These are phyloP conservation scores for Rhorus exstirpatorius DNA, from an alignment of 2,888 invertebrate species.

Conservation along the genomic window DNA sequence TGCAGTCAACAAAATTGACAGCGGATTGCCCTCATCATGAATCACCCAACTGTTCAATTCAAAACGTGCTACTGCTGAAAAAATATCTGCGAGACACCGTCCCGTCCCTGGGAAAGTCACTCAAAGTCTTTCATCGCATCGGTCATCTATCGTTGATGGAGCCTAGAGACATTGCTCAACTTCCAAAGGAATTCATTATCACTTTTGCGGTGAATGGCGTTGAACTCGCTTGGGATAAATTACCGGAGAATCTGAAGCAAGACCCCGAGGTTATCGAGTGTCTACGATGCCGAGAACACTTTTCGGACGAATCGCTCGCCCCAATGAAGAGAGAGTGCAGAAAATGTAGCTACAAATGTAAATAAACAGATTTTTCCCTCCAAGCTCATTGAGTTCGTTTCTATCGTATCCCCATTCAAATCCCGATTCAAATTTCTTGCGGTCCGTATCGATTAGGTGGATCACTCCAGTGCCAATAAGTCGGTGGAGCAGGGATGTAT, in stretches of 20 bases:
- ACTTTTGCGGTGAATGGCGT: background rate
- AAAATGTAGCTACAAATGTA: background rate
- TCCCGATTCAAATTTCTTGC: too few relatives aligned
- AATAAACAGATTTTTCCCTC: too few relatives aligned
- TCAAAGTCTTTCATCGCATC: constrained; percentile 1
- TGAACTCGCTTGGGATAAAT: constrained; percentile 10
- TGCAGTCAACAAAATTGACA: background rate
- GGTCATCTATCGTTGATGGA: constrained; percentile 6
- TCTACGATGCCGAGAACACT: constrained; percentile 10
- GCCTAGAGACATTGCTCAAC: constrained; percentile 1
- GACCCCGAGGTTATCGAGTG: constrained; percentile 14
- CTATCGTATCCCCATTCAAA: too few relatives aligned
- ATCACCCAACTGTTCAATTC: background rate
- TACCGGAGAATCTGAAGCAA: background rate
- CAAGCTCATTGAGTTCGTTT: too few relatives aligned
- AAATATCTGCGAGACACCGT: background rate
- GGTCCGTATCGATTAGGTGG: too few relatives aligned
- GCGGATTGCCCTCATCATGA: background rate
- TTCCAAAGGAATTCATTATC: constrained; percentile 27
- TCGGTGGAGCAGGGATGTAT: too few relatives aligned
- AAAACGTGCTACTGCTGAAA: background rate
- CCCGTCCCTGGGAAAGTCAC: background rate
- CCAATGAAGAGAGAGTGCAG: constrained; percentile 10
- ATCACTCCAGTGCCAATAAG: too few relatives aligned
- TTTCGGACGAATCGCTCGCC: background rate